Evolutionary conservation across 1,140 invertebrate genomes (phyloP), one percentile per base, ranked within the genome.

Genomic region (Marisa cornuarietis): DNA sequence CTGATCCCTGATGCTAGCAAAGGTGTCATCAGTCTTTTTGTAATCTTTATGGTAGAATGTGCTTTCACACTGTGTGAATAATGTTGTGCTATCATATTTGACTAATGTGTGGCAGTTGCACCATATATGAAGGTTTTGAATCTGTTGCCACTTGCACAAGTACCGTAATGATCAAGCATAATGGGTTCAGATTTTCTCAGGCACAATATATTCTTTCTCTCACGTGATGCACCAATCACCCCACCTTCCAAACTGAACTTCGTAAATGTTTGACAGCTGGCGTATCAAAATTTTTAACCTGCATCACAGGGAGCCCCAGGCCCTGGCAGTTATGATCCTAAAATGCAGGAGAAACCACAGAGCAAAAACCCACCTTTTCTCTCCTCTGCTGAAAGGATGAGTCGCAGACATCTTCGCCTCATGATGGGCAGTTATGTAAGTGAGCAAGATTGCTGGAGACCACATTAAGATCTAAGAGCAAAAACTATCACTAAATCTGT

Each of bases 371-470:
- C 82, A 26, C 88, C 89, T 20, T 90, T 90, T 81, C 77, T 89
- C 22, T 90, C 90, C 11, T 87, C 87, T 73, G 83, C 90, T 49
- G 83, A 86, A 78, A 86, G 90, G 58, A 86, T 88, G 81, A 89
- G 90, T 80, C 85, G 84, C 81, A 78, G 88, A 26, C 85, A 89
- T 62, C 88, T 88, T 82, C 86, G 83, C 73, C 90, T 90, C 82
- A 90, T 90, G 80, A 90, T 89, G 42, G 81, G 87, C 49, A 90
- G 90, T 84, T 90, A 87, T 85, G 89, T 90, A 85, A 88, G 89
- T 87, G 66, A 26, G 16, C 66, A 26, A 26, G 2, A 14, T 69
- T 13, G 24, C 42, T n/a, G n/a, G n/a, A n/a, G n/a, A n/a, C n/a
- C 66, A 20, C n/a, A 26, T 16, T 6, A 65, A 6, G 18, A 20